Evolutionary conservation across 1,140 invertebrate species (phyloP), one percentile per base, ranked within the genome.

Genomic region (Himalopsyche phryganea): DNA sequence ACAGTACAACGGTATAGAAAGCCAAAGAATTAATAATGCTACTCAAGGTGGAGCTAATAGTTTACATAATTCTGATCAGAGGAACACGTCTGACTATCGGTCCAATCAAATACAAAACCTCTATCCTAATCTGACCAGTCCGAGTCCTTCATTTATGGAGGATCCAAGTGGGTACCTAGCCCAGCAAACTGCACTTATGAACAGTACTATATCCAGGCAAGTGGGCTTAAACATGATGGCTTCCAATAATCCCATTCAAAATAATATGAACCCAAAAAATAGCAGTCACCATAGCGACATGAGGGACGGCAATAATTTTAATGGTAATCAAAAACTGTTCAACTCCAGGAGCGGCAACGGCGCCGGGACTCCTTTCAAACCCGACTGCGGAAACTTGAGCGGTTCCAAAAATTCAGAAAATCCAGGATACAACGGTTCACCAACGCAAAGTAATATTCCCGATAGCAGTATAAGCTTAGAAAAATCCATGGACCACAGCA

Each of bases 141-240:
- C 58, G 11, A 69, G 74, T 15, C 77, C 75, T 10, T 79, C 77
- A 1, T 94, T 94, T 66, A 85, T 94, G 77, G 91, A 94, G 63
- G 91, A 95, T 73, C 90, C 91, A 0, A 92, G 86, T 68, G 91
- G 89, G 3, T 94, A 93, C 75, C 73, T 94, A 50, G 88, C 90
- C 4, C 90, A 92, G 66, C 91, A 92, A 68, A 92, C 90, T 1
- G 88, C 88, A 19, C 67, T 92, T 53, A 66, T 94, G 19, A 91
- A 93, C 63, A 91, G 84, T 67, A 90, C 89, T 7, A 92, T 92
- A 71, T 87, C 86, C 15, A 78, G 85, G 63, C 86, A 89, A 73
- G 86, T 86, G 3, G 84, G 85, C 15, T 69, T 75, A 14, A 74
- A 73, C 49, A 65, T 67, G 72, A 69, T 60, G 71, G 73, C 19